These are phyloP conservation scores for Sycophaga agraensis DNA, from an alignment of 1,140 invertebrate species.

Conservation along the genomic window DNA sequence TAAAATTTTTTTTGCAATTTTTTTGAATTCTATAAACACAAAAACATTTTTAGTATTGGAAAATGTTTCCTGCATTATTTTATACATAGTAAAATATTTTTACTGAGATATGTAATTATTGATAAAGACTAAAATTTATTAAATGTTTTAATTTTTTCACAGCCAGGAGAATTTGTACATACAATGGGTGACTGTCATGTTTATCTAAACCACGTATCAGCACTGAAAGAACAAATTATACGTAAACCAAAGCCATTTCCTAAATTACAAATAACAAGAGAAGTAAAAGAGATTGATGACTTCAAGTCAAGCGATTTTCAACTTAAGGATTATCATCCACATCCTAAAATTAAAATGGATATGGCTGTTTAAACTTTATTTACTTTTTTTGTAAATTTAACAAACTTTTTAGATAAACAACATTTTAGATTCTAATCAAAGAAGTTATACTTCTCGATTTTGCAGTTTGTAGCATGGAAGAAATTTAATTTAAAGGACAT, in stretches of 20 bases:
- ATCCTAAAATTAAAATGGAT: slow-evolving; percentile 90
- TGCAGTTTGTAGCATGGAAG: too few species aligned
- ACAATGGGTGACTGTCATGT: slow-evolving; percentile 96
- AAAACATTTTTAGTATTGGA: neutral
- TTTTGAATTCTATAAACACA: too few species aligned
- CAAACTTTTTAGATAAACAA: too few species aligned
- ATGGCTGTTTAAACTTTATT: slow-evolving; percentile 90
- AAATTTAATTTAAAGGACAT: too few species aligned
- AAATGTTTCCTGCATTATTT: slow-evolving; percentile 9
- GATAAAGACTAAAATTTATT: neutral
- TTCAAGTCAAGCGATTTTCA: slow-evolving; percentile 89
- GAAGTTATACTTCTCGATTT: too few species aligned
- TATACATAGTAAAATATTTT: neutral
- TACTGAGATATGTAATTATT: neutral
- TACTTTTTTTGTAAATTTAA: too few species aligned
- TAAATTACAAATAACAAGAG: slow-evolving; percentile 71
- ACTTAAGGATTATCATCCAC: slow-evolving; percentile 83
- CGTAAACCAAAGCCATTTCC: slow-evolving; percentile 85
- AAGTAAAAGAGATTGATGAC: slow-evolving; percentile 81
- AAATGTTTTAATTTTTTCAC: slow-evolving; percentile 35
- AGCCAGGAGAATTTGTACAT: slow-evolving; percentile 95
- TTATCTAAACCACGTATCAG: slow-evolving; percentile 89
- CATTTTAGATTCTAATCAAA: too few species aligned
- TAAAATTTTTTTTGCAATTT: neutral
- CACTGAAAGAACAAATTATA: slow-evolving; percentile 80